Percentiles rank a stretch among this genome's conserved stretches.
These are phyloP conservation scores for Macropis europaea DNA, from an alignment of 2,888 invertebrate species.

Conservation along the genomic window DNA sequence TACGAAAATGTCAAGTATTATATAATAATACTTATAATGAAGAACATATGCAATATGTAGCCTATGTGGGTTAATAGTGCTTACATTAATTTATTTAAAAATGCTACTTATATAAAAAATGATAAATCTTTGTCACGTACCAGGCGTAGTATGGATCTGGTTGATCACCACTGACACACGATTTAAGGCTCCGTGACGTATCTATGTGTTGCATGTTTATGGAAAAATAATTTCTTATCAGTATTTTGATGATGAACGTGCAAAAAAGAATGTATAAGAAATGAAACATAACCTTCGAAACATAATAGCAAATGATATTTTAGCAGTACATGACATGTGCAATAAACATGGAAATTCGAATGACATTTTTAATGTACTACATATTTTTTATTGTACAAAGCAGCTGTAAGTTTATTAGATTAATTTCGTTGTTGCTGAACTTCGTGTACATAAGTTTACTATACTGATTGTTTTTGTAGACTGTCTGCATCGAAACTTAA, in stretches of 20 bases:
- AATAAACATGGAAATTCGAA: constrained; percentile 38
- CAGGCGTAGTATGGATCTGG: background rate
- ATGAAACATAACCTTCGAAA: background rate
- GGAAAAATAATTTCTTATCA: background rate
- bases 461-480: constrained; percentile 79
- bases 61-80: background rate
- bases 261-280: background rate
- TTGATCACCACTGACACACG: background rate
- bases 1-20: too few species aligned
- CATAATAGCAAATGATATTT: constrained; percentile 5
- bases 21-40: too few species aligned
- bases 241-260: background rate
- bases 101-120: background rate
- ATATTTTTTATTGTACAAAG: constrained; percentile 22
- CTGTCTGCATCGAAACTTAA: constrained; percentile 87
- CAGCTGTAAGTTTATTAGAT: constrained; percentile 44
- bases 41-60: too few species aligned
- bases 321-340: constrained; percentile 1
- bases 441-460: background rate
- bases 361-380: constrained; percentile 34
- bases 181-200: background rate
- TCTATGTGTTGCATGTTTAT: background rate
- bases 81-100: background rate
- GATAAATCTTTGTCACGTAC: background rate
- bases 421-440: background rate